Conservation (phyloP, 2,888 invertebrate species). For the Drosophila cognata region DNA sequence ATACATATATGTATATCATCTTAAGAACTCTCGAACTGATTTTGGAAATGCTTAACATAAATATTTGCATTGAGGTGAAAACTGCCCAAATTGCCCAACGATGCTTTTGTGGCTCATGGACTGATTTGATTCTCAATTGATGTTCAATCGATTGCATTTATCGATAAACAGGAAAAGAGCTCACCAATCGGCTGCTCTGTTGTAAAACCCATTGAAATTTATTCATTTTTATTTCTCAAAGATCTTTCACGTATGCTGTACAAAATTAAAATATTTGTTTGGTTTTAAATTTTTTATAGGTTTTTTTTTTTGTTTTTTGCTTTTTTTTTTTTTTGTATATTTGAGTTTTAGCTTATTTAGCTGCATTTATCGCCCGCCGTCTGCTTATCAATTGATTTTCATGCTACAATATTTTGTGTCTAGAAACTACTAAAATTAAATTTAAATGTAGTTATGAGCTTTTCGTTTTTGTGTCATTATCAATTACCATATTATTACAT, state of each 20-base stretch:
- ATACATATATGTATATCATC: background rate
- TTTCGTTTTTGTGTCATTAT: constrained; percentile 23
- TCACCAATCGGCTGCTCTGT: background rate
- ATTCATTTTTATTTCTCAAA: constrained; percentile 56
- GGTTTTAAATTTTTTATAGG: constrained; percentile 18
- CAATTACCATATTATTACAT: constrained; percentile 36
- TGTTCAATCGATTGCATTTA: background rate
- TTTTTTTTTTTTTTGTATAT: constrained; percentile 38
- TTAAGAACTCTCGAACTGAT: background rate
- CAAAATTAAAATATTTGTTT: constrained; percentile 53
- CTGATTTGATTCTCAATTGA: background rate
- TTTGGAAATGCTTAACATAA: background rate
- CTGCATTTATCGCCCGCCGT: constrained; percentile 70
- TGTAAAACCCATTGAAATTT: constrained; percentile 36
- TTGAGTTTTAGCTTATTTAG: constrained; percentile 70
- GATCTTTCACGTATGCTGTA: constrained; percentile 58
- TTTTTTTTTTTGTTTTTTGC: constrained; percentile 13
- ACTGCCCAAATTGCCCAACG: background rate
- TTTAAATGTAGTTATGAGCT: constrained; percentile 79
- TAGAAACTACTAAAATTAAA: constrained; percentile 80
- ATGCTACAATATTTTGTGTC: constrained; percentile 80
- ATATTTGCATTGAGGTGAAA: background rate
- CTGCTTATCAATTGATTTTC: constrained; percentile 76
- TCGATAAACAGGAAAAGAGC: constrained; percentile 2
- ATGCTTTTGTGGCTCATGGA: background rate